Evolutionary conservation across 2,888 invertebrate species (phyloP).

Genomic region (Melanchra persicariae): DNA sequence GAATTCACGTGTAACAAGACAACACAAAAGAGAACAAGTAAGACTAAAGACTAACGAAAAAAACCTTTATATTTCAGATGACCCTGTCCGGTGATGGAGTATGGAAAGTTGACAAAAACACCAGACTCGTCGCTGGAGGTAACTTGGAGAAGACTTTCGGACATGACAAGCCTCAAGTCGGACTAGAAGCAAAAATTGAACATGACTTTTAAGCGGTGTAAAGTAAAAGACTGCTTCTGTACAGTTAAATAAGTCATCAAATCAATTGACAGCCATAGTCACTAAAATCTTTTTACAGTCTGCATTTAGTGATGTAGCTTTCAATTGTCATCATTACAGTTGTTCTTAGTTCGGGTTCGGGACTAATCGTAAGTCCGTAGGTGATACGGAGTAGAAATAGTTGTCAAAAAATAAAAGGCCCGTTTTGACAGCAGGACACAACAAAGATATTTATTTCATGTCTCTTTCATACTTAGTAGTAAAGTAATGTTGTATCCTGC

Average conservation of each 20-base stretch:
- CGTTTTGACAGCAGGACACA: too few relatives aligned
- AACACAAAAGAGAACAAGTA: neutral
- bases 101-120: conserved; percentile 75
- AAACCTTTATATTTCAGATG: conserved; percentile 60
- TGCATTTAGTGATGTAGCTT: neutral
- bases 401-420: too few relatives aligned
- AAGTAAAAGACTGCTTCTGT: neutral
- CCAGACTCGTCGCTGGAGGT: conserved; percentile 73
- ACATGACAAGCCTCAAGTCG: conserved; percentile 70
- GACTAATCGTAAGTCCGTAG: too few relatives aligned
- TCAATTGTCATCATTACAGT: neutral
- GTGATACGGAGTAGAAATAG: too few relatives aligned
- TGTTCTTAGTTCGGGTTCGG: too few relatives aligned
- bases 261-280: neutral
- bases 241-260: neutral
- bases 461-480: too few relatives aligned
- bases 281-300: neutral
- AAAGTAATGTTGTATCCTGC: too few relatives aligned
- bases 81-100: conserved; percentile 72
- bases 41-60: neutral
- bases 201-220: conserved; percentile 63
- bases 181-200: conserved; percentile 69
- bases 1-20: neutral
- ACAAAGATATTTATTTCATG: too few relatives aligned
- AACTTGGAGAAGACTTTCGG: conserved; percentile 69